A percentile compares a stretch with the other conserved stretches of the same genome.
These are phyloP conservation scores for Eurosta solidaginis DNA, from an alignment of 1,140 invertebrate genomes.

Conservation along the genomic window DNA sequence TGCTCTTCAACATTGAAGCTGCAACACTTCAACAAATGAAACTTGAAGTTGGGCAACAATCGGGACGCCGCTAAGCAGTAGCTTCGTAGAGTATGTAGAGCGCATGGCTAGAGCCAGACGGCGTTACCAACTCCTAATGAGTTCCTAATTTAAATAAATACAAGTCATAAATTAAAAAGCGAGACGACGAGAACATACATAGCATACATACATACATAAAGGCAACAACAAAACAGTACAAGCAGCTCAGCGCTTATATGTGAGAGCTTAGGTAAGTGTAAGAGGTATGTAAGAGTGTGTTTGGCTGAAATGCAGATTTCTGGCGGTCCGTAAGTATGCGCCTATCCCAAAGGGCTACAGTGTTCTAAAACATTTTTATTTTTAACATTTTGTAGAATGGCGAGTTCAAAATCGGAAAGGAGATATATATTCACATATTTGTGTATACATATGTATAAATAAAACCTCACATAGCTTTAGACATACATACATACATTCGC, in stretches of 20 bases:
- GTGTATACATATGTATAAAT: no score
- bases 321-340: not conserved
- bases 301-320: not conserved
- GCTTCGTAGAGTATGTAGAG: slow-evolving; percentile 37
- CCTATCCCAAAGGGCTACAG: not conserved
- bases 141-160: slow-evolving; percentile 60
- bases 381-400: not conserved
- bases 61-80: not conserved
- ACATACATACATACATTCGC: not conserved
- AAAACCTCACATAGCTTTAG: not conserved
- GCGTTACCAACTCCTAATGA: slow-evolving; percentile 44
- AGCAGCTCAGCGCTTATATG: no score
- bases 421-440: not conserved
- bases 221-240: not conserved
- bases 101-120: not conserved
- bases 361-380: not conserved
- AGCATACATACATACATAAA: not conserved
- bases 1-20: not conserved
- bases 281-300: not conserved
- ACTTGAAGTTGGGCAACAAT: slow-evolving; percentile 7
- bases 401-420: not conserved
- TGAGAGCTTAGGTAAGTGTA: no score
- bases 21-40: slow-evolving; percentile 2
- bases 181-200: not conserved
- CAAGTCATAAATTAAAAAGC: slow-evolving; percentile 53